Conservation (phyloP, 2,797 vertebrate genomes). For the Gorsachius magnificus region DNA sequence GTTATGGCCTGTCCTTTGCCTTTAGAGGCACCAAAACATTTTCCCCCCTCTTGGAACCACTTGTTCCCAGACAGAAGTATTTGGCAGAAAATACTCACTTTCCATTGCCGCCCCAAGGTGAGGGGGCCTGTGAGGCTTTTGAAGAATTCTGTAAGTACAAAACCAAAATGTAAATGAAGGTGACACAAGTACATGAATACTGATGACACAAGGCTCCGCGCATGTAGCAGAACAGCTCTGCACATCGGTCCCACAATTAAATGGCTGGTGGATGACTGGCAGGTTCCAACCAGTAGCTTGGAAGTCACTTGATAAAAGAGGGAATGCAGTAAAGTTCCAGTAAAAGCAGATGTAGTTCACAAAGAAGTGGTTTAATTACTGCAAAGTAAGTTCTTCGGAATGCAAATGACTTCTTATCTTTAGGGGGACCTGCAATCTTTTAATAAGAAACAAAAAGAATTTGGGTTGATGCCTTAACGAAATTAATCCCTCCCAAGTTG, state of each 20-base stretch:
- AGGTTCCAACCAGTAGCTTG: slow-evolving; percentile 58
- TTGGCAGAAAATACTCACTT: slow-evolving; percentile 86
- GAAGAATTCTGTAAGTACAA: slow-evolving; percentile 89
- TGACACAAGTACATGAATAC: slow-evolving; percentile 50
- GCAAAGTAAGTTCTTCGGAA: slow-evolving; percentile 49
- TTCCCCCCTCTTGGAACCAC: not conserved
- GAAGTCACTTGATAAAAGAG: slow-evolving; percentile 69
- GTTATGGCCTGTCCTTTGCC: not conserved
- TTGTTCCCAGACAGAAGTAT: slow-evolving; percentile 56
- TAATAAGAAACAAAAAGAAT: not conserved
- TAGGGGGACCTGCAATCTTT: slow-evolving; percentile 38
- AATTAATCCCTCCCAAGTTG: not conserved
- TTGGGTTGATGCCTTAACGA: not conserved
- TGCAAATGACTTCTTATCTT: slow-evolving; percentile 51
- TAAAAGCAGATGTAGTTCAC: slow-evolving; percentile 64
- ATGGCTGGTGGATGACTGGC: slow-evolving; percentile 56
- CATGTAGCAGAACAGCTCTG: slow-evolving; percentile 48
- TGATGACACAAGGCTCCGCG: slow-evolving; percentile 54
- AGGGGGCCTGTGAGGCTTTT: slow-evolving; percentile 92
- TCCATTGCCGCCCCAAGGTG: slow-evolving; percentile 94
- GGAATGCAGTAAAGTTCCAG: slow-evolving; percentile 54
- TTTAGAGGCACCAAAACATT: not conserved
- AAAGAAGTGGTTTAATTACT: slow-evolving; percentile 70
- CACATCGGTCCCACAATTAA: not conserved
- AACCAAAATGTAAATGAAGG: slow-evolving; percentile 59